Evolutionary conservation across 2,888 invertebrate species (phyloP).

Genomic region (Dexiosoma caninum): DNA sequence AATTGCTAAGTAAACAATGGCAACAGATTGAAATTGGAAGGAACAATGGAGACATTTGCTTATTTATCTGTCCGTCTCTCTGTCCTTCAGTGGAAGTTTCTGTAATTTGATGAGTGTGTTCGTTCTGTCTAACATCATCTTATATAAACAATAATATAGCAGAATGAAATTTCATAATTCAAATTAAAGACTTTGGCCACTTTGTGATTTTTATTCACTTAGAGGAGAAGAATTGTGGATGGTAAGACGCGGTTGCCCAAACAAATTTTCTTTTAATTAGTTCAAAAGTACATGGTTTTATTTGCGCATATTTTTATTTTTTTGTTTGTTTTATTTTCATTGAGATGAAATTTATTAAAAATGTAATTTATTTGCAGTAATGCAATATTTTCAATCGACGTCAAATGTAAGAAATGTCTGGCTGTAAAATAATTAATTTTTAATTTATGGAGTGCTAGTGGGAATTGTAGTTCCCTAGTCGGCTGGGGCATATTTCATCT

Average conservation of each 20-base stretch:
- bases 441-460: too few relatives aligned
- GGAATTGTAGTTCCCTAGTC: too few relatives aligned
- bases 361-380: too few relatives aligned
- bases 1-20: constrained; percentile 19
- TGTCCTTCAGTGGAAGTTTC: background rate
- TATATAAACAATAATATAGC: background rate
- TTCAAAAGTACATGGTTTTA: background rate
- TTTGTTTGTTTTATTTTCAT: background rate
- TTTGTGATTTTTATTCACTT: background rate
- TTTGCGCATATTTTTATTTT: background rate
- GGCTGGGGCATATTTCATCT: too few relatives aligned
- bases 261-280: background rate
- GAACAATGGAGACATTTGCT: constrained; percentile 2
- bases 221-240: background rate
- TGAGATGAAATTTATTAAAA: too few relatives aligned
- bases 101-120: constrained; percentile 13
- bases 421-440: too few relatives aligned
- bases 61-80: background rate
- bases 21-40: constrained; percentile 11
- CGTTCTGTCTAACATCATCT: too few relatives aligned
- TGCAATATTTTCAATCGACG: too few relatives aligned
- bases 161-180: constrained; percentile 6
- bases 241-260: background rate
- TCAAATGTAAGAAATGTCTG: too few relatives aligned
- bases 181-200: constrained; percentile 4